phyloP scores from a whole-genome alignment of 2,797 vertebrate genomes.

The Fistularia tabacaria region DNA sequence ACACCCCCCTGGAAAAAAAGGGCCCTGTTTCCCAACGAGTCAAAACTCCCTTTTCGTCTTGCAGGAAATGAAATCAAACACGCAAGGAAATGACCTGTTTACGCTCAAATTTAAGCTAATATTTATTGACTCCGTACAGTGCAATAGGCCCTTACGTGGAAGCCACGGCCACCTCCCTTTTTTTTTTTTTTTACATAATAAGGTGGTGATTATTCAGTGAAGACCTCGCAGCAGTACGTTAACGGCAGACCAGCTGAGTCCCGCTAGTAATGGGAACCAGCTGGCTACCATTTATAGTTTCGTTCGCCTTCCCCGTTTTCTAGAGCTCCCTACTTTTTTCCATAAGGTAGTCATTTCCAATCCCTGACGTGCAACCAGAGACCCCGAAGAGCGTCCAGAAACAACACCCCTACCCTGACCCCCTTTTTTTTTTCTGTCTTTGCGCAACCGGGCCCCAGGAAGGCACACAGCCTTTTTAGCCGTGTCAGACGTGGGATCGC shows the following conservation, averaged over 20 bases:
- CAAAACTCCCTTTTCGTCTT: conserved; percentile 8
- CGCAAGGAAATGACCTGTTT: conserved; percentile 57
- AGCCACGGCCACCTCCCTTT: background rate
- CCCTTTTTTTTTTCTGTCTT: conserved; percentile 28
- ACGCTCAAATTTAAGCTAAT: conserved; percentile 46
- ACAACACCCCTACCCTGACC: conserved; percentile 65
- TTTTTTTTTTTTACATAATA: conserved; percentile 17
- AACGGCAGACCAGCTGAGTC: conserved; percentile 34
- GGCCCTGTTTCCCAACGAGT: background rate
- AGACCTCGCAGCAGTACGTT: conserved; percentile 15
- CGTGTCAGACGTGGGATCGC: conserved; percentile 53
- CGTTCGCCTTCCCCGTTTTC: conserved; percentile 54
- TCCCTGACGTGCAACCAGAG: conserved; percentile 67
- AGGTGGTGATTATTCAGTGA: conserved; percentile 40
- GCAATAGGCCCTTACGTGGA: conserved; percentile 19
- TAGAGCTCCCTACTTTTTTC: conserved; percentile 58
- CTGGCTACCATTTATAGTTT: conserved; percentile 34
- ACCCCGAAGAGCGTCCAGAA: conserved; percentile 65
- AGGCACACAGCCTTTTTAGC: conserved; percentile 59
- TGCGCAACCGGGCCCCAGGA: conserved; percentile 46
- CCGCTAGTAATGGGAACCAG: conserved; percentile 58
- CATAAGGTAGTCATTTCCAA: conserved; percentile 62
- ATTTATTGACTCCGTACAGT: conserved; percentile 39
- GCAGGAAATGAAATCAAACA: conserved; percentile 48
- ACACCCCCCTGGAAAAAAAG: too few species aligned